Percentiles rank a stretch among this genome's conserved stretches.
Conservation (phyloP, 2,113 vertebrate genomes). For the Numida meleagris region DNA sequence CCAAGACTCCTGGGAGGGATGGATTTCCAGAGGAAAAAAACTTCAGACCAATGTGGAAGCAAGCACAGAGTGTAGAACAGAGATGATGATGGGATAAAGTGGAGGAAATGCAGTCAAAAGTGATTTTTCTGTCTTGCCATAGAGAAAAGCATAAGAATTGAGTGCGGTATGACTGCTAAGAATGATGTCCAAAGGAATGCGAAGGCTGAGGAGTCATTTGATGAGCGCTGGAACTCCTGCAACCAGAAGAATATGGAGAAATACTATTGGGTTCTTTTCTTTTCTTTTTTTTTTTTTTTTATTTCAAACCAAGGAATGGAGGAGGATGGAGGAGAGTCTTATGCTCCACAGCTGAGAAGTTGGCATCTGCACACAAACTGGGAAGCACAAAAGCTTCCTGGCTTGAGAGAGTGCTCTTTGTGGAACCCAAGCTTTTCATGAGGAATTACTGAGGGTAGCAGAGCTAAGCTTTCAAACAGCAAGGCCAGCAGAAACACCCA, state of each 20-base stretch:
- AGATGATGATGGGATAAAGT: neutral
- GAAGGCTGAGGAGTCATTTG: neutral
- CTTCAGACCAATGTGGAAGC: neutral
- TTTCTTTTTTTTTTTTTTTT: neutral
- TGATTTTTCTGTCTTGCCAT: neutral
- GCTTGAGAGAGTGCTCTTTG: rapidly evolving
- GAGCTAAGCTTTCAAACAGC: neutral
- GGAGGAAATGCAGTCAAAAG: neutral
- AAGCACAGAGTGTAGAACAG: neutral
- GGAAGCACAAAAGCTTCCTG: neutral
- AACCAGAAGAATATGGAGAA: neutral
- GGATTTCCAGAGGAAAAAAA: neutral
- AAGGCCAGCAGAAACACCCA: neutral
- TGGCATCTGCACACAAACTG: neutral
- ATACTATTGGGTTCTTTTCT: neutral
- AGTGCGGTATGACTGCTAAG: neutral
- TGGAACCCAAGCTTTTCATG: neutral
- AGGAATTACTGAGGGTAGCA: neutral
- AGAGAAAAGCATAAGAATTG: neutral
- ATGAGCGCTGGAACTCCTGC: neutral
- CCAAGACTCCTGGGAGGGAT: neutral
- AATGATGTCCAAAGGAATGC: neutral
- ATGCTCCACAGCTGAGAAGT: neutral
- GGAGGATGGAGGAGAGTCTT: neutral
- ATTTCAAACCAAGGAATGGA: neutral